Evolutionary conservation across 2,888 invertebrate genomes (phyloP), one percentile per base, ranked within the genome.

Genomic region (Drosophila monieri): DNA sequence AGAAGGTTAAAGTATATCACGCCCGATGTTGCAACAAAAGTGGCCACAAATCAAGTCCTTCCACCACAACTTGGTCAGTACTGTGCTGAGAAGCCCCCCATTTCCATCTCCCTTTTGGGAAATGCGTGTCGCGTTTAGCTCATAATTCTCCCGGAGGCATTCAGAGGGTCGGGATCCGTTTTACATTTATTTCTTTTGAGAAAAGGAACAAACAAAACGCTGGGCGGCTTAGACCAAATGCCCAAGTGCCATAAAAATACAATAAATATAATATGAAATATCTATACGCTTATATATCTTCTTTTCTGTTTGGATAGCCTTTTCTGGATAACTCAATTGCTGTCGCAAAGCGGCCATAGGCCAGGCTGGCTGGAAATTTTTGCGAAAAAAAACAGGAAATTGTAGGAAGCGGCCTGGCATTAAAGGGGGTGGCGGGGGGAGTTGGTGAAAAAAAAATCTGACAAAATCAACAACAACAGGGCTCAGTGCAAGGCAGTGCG

Each of bases 301-400:
- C 32, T 10, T 41, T 35, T 46, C 54, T 53, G 58, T 21, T 68
- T 73, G 76, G 80, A 85, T 83, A 85, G 87, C 85, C 77, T 75
- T 80, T 69, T 76, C 67, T 55, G 80, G 84, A 85, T 85, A 88
- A 86, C 84, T 85, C 88, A 85, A 88, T 85, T 80, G 86, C 76
- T 51, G 73, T 47, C 58, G 71, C 71, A 66, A n/a, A 1, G 51
- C 56, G 71, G 65, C 47, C 66, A 73, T 46, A 70, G 71, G 60
- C 49, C 70, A 64, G 9, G 23, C 30, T 32, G 39, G 39, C 27
- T 27, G 25, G 51, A 41, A 52, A 64, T 47, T 27, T 21, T 23
- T 10, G 30, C 44, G 14, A 14, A 44, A 48, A n/a, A 61, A 58
- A 62, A 58, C 15, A 23, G 43, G 39, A 44, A 47, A 41, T 15